These are phyloP conservation scores for Glomeris maerens DNA, from an alignment of 1,140 invertebrate species.

Conservation along the genomic window DNA sequence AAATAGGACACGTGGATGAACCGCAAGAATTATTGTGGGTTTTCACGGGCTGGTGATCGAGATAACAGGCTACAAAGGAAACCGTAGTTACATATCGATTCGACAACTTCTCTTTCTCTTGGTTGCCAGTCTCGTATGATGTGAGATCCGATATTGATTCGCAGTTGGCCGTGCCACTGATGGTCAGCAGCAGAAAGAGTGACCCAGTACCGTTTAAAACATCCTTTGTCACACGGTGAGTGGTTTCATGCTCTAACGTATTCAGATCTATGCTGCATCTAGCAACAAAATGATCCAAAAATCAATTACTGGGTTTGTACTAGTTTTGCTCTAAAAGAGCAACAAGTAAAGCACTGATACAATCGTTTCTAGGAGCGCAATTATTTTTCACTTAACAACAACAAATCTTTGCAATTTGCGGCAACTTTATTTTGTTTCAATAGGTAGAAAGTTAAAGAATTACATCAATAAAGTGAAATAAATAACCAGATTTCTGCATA, in stretches of 20 bases:
- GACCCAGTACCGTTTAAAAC: constrained; percentile 79
- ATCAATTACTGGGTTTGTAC: background rate
- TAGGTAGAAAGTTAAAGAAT: background rate
- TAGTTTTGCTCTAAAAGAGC: background rate
- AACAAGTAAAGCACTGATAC: background rate
- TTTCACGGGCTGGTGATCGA: too few species aligned
- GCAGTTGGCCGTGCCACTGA: constrained; percentile 80
- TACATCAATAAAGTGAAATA: background rate
- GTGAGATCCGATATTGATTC: constrained; percentile 83
- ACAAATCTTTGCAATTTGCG: background rate
- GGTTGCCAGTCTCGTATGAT: constrained; percentile 61
- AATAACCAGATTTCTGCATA: background rate
- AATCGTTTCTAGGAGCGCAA: background rate
- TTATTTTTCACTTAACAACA: background rate
- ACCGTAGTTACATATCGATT: constrained; percentile 57
- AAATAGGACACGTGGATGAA: constrained; percentile 23
- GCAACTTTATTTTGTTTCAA: background rate
- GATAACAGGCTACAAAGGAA: constrained; percentile 3
- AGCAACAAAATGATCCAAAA: constrained; percentile 17
- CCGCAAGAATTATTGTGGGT: too few species aligned
- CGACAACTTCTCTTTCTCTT: constrained; percentile 46
- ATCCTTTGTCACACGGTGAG: constrained; percentile 72
- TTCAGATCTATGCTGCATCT: constrained; percentile 77
- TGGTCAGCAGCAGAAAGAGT: constrained; percentile 78
- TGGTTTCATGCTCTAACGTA: constrained; percentile 70